These are phyloP conservation scores for Ranitomeya imitator DNA, from an alignment of 2,113 vertebrate genomes.

Conservation along the genomic window DNA sequence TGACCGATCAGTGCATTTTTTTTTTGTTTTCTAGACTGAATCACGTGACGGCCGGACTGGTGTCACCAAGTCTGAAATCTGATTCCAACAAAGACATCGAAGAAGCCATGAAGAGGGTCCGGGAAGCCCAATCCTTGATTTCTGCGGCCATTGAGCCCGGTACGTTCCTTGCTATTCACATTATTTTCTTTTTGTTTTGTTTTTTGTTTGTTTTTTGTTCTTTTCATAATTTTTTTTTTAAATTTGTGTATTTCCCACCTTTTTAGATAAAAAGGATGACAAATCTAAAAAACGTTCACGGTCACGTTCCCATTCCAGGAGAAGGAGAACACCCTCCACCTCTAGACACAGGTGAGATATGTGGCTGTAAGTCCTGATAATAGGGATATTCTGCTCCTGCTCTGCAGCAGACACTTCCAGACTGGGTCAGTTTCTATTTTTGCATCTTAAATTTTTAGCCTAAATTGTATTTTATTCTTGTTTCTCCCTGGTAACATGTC, in stretches of 20 bases:
- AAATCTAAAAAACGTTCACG: constrained; percentile 93
- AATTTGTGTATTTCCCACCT: not conserved
- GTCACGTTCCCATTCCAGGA: constrained; percentile 86
- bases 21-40: constrained; percentile 80
- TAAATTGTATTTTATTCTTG: too few species aligned
- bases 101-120: constrained; percentile 97
- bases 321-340: constrained; percentile 89
- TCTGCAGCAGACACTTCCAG: not conserved
- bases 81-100: constrained; percentile 98
- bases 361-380: not conserved
- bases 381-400: not conserved
- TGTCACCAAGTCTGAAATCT: constrained; percentile 88
- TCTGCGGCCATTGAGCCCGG: constrained; percentile 98
- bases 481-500: too few species aligned
- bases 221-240: not conserved
- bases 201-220: not conserved
- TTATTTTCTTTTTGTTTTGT: not conserved
- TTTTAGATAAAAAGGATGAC: constrained; percentile 92
- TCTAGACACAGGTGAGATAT: constrained; percentile 87
- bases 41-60: constrained; percentile 88
- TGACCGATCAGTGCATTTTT: not conserved
- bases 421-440: too few species aligned
- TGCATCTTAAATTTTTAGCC: too few species aligned
- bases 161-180: constrained; percentile 63
- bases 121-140: constrained; percentile 96